Conservation (phyloP, 2,888 invertebrate species). For the Epicampocera succincta region DNA sequence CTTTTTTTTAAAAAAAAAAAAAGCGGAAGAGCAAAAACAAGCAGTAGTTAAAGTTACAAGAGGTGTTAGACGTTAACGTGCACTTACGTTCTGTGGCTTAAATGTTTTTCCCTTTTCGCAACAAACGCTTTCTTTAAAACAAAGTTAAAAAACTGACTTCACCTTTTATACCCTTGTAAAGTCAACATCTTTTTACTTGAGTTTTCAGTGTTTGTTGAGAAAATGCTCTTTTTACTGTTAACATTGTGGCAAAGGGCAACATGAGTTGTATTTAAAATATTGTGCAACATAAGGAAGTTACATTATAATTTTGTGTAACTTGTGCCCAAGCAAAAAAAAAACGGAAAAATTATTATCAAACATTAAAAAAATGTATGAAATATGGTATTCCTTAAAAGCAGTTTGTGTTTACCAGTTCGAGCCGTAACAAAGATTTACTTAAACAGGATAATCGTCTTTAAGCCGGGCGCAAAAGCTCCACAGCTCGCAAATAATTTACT, state of each 20-base stretch:
- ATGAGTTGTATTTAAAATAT: slow-evolving; percentile 11
- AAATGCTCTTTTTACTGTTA: slow-evolving; percentile 49
- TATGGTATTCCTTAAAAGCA: too few species aligned
- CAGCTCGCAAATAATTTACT: too few species aligned
- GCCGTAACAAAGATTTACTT: too few species aligned
- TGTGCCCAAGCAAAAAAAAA: not conserved
- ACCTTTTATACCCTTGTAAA: slow-evolving; percentile 44
- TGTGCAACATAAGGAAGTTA: slow-evolving; percentile 17
- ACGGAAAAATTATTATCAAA: not conserved
- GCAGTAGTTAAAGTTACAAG: slow-evolving; percentile 62
- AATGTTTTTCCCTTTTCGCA: slow-evolving; percentile 3
- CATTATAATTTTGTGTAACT: slow-evolving; percentile 8
- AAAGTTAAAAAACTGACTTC: slow-evolving; percentile 1
- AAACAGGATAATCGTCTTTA: too few species aligned
- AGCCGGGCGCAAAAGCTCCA: too few species aligned
- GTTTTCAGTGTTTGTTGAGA: slow-evolving; percentile 16
- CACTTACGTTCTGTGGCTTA: slow-evolving; percentile 32
- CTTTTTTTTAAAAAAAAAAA: slow-evolving; percentile 11
- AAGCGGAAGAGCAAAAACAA: slow-evolving; percentile 1
- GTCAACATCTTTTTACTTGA: slow-evolving; percentile 48
- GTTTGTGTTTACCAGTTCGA: too few species aligned
- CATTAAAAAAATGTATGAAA: too few species aligned
- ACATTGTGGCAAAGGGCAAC: slow-evolving; percentile 40
- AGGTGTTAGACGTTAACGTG: slow-evolving; percentile 64
- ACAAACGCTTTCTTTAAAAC: slow-evolving; percentile 15